Percentiles rank a stretch among this genome's conserved stretches.
phyloP scores from a whole-genome alignment of 2,797 vertebrate species.

The Falco concolor region DNA sequence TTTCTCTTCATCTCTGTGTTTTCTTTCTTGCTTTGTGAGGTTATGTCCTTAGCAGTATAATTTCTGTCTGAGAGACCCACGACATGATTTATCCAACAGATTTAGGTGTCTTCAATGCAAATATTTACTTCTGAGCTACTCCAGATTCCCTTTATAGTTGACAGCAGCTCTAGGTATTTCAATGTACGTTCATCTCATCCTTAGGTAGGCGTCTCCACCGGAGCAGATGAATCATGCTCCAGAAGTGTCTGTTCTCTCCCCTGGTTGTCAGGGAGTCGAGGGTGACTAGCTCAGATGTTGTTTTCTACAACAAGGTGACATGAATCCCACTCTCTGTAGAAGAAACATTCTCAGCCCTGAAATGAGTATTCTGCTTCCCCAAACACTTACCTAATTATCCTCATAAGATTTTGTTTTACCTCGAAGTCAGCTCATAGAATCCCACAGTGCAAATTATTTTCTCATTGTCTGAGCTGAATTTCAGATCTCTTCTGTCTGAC shows the following conservation, averaged over 20 bases:
- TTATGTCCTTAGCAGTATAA: background rate
- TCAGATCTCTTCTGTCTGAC: background rate
- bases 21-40: background rate
- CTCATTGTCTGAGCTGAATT: background rate
- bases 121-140: constrained; percentile 17
- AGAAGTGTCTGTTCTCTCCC: background rate
- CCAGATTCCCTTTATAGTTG: background rate
- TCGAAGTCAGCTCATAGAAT: background rate
- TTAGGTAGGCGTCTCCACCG: background rate
- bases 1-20: background rate
- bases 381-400: background rate
- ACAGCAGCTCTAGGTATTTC: background rate
- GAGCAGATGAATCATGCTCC: background rate
- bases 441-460: background rate
- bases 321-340: background rate
- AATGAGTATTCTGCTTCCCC: background rate
- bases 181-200: background rate
- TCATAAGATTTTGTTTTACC: background rate
- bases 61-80: background rate
- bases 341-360: background rate
- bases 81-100: background rate
- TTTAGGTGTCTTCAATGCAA: background rate
- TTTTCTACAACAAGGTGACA: background rate
- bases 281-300: background rate
- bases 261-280: background rate